These are phyloP conservation scores for Hipparchia semele DNA, from an alignment of 2,888 invertebrate genomes.

Conservation along the genomic window DNA sequence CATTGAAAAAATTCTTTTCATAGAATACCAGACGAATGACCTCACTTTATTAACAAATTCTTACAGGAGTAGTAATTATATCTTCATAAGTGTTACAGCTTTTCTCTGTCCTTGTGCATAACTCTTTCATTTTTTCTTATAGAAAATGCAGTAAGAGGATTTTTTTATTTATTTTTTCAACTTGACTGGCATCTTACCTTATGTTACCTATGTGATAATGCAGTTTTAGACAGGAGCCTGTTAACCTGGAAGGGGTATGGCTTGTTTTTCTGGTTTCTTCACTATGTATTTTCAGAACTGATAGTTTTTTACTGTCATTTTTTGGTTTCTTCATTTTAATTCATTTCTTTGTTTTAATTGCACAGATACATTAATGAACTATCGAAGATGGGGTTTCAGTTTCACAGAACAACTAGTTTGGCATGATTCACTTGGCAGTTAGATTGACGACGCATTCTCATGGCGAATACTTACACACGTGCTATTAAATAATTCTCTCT, in stretches of 20 bases:
- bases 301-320: background rate
- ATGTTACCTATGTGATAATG: too few species aligned
- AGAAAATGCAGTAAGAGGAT: too few species aligned
- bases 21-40: conserved; percentile 19
- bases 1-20: conserved; percentile 22
- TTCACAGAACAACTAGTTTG: conserved; percentile 47
- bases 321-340: too few species aligned
- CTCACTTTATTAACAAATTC: conserved; percentile 26
- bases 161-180: too few species aligned
- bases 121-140: too few species aligned
- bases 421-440: conserved; percentile 61
- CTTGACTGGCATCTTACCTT: too few species aligned
- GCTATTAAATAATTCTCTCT: conserved; percentile 49
- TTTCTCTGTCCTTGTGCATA: too few species aligned
- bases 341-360: background rate
- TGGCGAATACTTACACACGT: conserved; percentile 40
- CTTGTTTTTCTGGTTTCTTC: background rate
- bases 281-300: too few species aligned
- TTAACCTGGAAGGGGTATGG: background rate
- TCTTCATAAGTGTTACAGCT: background rate
- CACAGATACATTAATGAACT: conserved; percentile 13
- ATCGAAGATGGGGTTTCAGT: conserved; percentile 13
- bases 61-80: conserved; percentile 7
- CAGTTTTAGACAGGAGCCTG: too few species aligned
- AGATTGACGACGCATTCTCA: conserved; percentile 45